A percentile compares a stretch with the other conserved stretches of the same genome.
These are phyloP conservation scores for Drosophila paulistorum DNA, from an alignment of 1,140 invertebrate species.

Conservation along the genomic window DNA sequence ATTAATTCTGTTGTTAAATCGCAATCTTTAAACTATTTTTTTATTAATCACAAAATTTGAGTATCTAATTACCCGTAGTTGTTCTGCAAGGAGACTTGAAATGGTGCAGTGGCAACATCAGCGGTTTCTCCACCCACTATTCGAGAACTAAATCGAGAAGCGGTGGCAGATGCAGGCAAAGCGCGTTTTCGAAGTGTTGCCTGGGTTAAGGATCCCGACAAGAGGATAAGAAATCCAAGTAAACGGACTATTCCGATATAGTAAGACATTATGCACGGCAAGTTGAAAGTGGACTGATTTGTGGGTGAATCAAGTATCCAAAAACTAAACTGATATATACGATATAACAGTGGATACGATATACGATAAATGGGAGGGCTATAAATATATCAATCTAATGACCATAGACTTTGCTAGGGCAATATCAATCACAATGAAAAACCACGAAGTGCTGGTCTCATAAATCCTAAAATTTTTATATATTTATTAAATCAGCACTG, in stretches of 20 bases:
- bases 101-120: constrained; percentile 76
- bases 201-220: constrained; percentile 36
- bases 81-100: constrained; percentile 81
- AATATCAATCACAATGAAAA: constrained; percentile 51
- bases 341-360: constrained; percentile 23
- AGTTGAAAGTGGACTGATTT: constrained; percentile 59
- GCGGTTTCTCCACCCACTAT: constrained; percentile 83
- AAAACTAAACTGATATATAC: constrained; percentile 37
- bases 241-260: constrained; percentile 31
- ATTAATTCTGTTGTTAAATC: too few species aligned
- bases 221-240: constrained; percentile 20
- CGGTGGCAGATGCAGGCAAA: neutral
- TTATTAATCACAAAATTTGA: neutral
- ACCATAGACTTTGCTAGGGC: constrained; percentile 31
- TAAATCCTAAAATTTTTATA: constrained; percentile 50
- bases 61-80: constrained; percentile 24
- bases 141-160: constrained; percentile 33
- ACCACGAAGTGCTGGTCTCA: constrained; percentile 22
- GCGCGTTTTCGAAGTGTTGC: constrained; percentile 25
- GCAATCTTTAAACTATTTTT: too few species aligned
- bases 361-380: constrained; percentile 33
- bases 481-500: constrained; percentile 47
- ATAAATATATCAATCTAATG: constrained; percentile 29
- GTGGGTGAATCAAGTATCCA: constrained; percentile 4
- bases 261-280: constrained; percentile 53